Percentiles rank a stretch among this genome's conserved stretches.
phyloP scores from a whole-genome alignment of 2,797 vertebrate genomes.

The Holocentrus rufus region DNA sequence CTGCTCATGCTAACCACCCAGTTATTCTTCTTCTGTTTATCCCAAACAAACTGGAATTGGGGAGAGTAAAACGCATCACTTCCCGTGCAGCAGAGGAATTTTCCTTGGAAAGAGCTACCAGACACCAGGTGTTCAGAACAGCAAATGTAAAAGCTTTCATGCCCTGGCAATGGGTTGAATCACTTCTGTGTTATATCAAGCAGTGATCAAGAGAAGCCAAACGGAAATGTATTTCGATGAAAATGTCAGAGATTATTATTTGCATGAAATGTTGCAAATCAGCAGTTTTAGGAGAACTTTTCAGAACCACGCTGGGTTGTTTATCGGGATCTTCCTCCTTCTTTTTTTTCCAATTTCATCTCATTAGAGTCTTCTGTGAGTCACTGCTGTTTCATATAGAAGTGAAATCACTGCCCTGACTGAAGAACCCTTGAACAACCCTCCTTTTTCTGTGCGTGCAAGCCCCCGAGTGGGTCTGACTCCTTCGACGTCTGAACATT shows the following conservation, averaged over 20 bases:
- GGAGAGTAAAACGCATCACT: conserved; percentile 21
- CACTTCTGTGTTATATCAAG: not conserved
- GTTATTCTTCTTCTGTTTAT: conserved; percentile 24
- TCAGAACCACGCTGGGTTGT: too few relatives aligned
- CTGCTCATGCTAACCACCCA: conserved; percentile 5
- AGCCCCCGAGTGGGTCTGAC: conserved; percentile 41
- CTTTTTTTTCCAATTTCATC: too few relatives aligned
- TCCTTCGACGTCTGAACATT: conserved; percentile 56
- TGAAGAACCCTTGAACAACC: conserved; percentile 32
- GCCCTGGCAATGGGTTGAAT: not conserved
- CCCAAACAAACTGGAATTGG: too few relatives aligned
- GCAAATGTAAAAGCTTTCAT: conserved; percentile 6
- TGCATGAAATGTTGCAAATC: too few relatives aligned
- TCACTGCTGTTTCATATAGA: too few relatives aligned
- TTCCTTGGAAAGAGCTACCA: too few relatives aligned
- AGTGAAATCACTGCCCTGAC: too few relatives aligned
- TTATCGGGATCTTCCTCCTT: too few relatives aligned
- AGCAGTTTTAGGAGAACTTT: too few relatives aligned
- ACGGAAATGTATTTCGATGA: too few relatives aligned
- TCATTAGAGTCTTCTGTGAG: too few relatives aligned
- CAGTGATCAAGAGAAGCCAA: not conserved
- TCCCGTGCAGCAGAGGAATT: not conserved
- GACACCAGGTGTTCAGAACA: not conserved
- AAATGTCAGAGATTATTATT: too few relatives aligned
- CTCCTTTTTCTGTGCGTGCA: conserved; percentile 35